Base-by-base conservation (phyloP, 2,113 vertebrate species). In the Conger conger region DNA sequence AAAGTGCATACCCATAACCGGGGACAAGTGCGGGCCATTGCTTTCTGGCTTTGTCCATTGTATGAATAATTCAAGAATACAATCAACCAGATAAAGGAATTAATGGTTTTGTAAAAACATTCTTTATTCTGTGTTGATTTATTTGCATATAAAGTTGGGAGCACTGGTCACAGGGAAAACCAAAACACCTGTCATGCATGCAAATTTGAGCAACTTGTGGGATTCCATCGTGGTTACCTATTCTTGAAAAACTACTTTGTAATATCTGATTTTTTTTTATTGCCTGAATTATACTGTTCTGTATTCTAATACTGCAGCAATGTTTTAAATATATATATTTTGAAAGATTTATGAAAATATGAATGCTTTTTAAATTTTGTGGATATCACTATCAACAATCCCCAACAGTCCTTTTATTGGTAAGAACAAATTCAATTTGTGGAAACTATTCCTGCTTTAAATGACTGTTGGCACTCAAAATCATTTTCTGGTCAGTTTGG, bases 401-500 rank as follows among this genome's bases (percentile, higher is more conserved):
- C 27, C 11, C 30, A 16, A 36, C 18, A 18, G 16, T 0, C 18
- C 38, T 79, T 9, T 79, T 37, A 73, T 73, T 73, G 6, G 68
- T 73, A 30, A 9, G 68, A 33, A n/a, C 27, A 33, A 33, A 7
- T 73, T 73, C n/a, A 73, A 73, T 8, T 3, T 30, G 1, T 20
- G 11, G 38, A 23, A 79, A 79, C n/a, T 5, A 40, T 27, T 40
- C 38, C 7, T n/a, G 18, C 38, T 79, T 79, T 40, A 38, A 79
- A 79, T 11, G 54, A 68, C 80, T 63, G n/a, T 27, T 57, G 27
- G 20, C 23, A 16, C 42, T 23, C n/a, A 33, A 73, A 33, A 63
- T 63, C 2, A 33, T n/a, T 73, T 33, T 73, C 6, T 73, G n/a
- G n/a, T 73, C n/a, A 33, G 53, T 83, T 76, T 33, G 76, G 87